Base-by-base conservation (phyloP, 2,888 invertebrate genomes). In the Sarcophaga carnaria region DNA sequence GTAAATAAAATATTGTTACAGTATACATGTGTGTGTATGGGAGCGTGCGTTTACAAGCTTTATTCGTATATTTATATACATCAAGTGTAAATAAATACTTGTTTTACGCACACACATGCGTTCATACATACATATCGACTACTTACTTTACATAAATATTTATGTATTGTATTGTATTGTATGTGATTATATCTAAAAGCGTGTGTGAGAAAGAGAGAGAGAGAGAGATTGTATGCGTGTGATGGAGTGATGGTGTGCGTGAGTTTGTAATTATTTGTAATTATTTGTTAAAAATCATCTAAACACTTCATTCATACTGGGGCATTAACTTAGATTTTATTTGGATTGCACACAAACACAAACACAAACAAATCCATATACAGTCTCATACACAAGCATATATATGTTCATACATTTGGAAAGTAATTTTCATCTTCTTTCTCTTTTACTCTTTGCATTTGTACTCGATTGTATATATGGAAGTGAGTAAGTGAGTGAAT, bases 241-340 rank as follows among this genome's bases (percentile, higher is more conserved):
- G 4, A 22, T 22, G 22, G 22, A 45, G 47, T 72, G 10, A 25
- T 45, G 2, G 3, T 47, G n/a, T 60, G 37, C 37, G n/a, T 25
- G 20, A 20, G 60, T 59, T 69, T 75, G 49, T 5, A 75, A 72
- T 64, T 82, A 79, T 59, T 69, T 75, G 49, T 5, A 75, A 72
- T 64, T 82, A 79, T 86, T 69, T 86, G 81, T 79, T 72, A 79
- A 83, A 83, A 78, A 37, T 8, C 10, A 83, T 74, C 78, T 79
- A 79, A 83, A 79, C 83, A 83, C 83, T 78, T 83, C 83, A 83
- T 83, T 83, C 63, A 37, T 8, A 37, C 37, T 37, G 12, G 67
- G 74, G 72, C 62, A 83, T 79, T 83, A 83, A 72, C 83, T 78
- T 83, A 45, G 27, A 78, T 83, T 83, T 78, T 74, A 63, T 74